These are phyloP conservation scores for Gasteruption jaculator DNA, from an alignment of 2,888 invertebrate species.

Conservation along the genomic window DNA sequence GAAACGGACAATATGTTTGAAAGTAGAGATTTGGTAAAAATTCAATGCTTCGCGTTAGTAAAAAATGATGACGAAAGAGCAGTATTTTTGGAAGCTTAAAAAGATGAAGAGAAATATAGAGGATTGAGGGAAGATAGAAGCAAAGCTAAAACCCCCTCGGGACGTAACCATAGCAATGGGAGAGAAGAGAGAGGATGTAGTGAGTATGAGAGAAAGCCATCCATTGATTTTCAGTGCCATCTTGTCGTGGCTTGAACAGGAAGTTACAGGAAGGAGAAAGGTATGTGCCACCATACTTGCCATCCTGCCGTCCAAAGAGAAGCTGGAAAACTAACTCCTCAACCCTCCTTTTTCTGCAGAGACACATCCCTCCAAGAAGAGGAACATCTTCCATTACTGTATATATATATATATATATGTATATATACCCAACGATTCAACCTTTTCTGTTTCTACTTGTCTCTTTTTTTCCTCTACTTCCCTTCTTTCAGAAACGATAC, in stretches of 20 bases:
- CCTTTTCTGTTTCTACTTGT: conserved; percentile 15
- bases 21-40: no score
- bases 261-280: conserved; percentile 28
- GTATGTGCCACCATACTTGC: no score
- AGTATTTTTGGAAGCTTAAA: background rate
- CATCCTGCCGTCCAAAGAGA: no score
- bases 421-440: no score
- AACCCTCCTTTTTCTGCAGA: conserved; percentile 7
- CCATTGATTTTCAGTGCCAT: conserved; percentile 52
- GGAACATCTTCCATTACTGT: no score
- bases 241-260: conserved; percentile 43
- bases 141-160: conserved; percentile 28
- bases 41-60: no score
- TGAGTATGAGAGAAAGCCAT: conserved; percentile 25
- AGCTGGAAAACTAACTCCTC: no score
- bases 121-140: conserved; percentile 20
- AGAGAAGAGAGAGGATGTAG: conserved; percentile 24
- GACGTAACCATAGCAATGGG: conserved; percentile 50
- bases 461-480: conserved; percentile 7
- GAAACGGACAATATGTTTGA: no score
- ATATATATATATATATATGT: no score
- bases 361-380: no score
- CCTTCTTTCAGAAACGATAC: no score
- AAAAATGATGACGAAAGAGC: no score
- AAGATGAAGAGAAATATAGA: background rate